Evolutionary conservation across 2,888 invertebrate species (phyloP).

Genomic region (Buathra laborator): DNA sequence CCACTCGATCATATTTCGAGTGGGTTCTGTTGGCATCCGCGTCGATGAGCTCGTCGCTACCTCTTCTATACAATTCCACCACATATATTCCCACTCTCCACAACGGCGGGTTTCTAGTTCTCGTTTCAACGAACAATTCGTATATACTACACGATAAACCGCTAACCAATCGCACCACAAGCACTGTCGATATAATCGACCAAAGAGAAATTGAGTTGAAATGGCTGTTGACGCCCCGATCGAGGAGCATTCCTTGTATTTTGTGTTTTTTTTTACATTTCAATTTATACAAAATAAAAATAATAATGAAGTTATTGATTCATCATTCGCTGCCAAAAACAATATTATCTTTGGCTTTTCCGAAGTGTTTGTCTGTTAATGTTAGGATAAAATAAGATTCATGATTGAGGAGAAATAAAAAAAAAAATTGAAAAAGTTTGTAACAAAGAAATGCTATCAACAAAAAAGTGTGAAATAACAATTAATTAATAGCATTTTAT

Average conservation of each 20-base stretch:
- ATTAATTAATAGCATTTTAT: too few species aligned
- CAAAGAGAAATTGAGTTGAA: conserved; percentile 14
- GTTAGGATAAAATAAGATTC: too few species aligned
- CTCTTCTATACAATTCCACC: conserved; percentile 48
- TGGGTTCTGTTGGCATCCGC: conserved; percentile 61
- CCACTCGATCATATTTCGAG: conserved; percentile 74
- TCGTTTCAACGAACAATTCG: conserved; percentile 41
- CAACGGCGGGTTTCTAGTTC: conserved; percentile 5
- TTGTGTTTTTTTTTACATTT: neutral
- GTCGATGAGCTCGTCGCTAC: conserved; percentile 54
- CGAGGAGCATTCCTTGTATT: neutral
- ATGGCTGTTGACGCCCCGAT: neutral
- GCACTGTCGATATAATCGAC: conserved; percentile 50
- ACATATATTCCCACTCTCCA: conserved; percentile 25
- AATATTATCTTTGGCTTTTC: too few species aligned
- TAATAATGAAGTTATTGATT: too few species aligned
- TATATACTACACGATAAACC: conserved; percentile 48
- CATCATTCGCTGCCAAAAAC: too few species aligned
- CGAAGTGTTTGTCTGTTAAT: too few species aligned
- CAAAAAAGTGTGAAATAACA: too few species aligned
- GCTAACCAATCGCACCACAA: conserved; percentile 56
- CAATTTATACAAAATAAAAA: neutral
- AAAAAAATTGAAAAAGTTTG: too few species aligned
- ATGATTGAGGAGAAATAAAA: too few species aligned
- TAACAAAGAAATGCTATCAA: too few species aligned